Base-by-base conservation (phyloP, 2,888 invertebrate genomes). In the Laspeyria flexula region DNA sequence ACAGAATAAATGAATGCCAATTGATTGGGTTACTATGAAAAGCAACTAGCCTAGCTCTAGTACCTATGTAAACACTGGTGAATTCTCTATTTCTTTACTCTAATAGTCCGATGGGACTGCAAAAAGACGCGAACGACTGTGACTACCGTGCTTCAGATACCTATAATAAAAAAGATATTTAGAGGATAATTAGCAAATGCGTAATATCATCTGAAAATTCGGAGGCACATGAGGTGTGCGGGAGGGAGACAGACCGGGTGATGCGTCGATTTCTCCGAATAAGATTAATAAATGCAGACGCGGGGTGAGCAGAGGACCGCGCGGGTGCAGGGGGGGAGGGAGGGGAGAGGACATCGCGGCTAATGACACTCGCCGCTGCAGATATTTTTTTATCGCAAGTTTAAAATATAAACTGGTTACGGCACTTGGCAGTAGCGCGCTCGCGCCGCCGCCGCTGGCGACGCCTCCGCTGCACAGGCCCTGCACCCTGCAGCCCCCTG, bases 221-320 rank as follows among this genome's bases (percentile, higher is more conserved):
- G 72, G 65, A 47, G 48, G 59, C 51, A 53, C 54, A 55, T 53
- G 23, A 56, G 48, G 43, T 41, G 18, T 25, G 46, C 29, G 60
- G 55, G 56, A 60, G 39, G 51, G 35, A 55, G 58, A 48, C 71
- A 48, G 65, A 30, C 52, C 63, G 71, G 76, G 77, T 80, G 86
- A 87, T 86, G 89, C 87, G 86, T 82, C 84, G 90, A 88, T 88
- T 89, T 89, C 90, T 85, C 84, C 86, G 90, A 89, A 89, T 86
- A 86, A 86, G 85, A 88, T 88, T 88, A 90, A 90, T 89, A 88
- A 90, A 89, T 87, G 86, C 87, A 88, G 76, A 79, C 78, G 81
- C 73, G 73, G 75, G n/a, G n/a, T n/a, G n/a, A n/a, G 62, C 60
- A 54, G 62, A 65, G 58, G 71, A 59, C 65, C 62, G 63, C 70